Base-by-base conservation (phyloP, 2,113 vertebrate species). In the Prinia subflava region DNA sequence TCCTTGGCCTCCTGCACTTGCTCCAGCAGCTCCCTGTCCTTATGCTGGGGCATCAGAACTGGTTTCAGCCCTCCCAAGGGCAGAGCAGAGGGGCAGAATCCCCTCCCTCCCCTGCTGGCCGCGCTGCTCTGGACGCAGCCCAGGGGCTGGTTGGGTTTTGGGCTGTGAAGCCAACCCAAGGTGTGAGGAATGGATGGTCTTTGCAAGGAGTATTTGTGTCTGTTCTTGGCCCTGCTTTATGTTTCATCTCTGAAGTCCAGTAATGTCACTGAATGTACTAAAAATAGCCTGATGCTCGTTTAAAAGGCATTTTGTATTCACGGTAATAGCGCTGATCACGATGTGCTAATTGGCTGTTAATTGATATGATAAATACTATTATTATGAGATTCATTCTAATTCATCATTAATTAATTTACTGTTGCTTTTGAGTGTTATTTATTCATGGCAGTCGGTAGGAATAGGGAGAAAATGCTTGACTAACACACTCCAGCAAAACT, bases 391-490 rank as follows among this genome's bases (percentile, higher is more conserved):
- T 95, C 35, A 85, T 96, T 94, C 89, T 95, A 93, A 96, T 98
- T 97, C 84, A 67, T 56, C 89, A 67, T 95, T 97, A 97, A 97
- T 97, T 98, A 97, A 98, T 97, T 96, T 93, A 94, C 92, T 94
- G 94, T 93, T 97, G 94, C 97, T 97, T 96, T 75, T 74, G 74
- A 94, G 92, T 89, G 88, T 96, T 97, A 62, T 83, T 97, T 90
- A 91, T 97, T 96, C 96, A 88, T 95, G 85, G 95, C 89, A 97
- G 91, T 92, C n/a, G 2, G 79, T 89, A 91, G 86, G 96, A 98
- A 95, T 83, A 92, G 76, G n/a, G 88, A 87, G 37, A 78, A 78
- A 87, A 91, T 42, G 50, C 79, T 88, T 83, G 76, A 77, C 83
- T 97, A 97, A 90, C 86, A 30, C 86, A 92, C 94, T 97, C 80